phyloP scores from a whole-genome alignment of 2,888 invertebrate species.

The Epicampocera succincta region DNA sequence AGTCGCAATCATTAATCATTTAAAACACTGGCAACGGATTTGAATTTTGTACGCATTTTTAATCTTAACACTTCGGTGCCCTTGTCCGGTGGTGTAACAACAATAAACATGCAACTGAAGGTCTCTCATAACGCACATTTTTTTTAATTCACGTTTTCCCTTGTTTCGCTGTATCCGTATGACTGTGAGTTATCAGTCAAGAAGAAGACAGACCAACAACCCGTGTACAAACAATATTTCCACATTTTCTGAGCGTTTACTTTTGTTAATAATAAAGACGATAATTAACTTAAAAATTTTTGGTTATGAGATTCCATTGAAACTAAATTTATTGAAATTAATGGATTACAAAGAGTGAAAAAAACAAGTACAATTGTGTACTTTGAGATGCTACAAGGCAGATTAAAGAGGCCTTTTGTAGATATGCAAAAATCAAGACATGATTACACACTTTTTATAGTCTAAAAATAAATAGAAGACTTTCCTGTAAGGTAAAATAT shows the following conservation, averaged over 20 bases:
- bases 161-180: constrained; percentile 37
- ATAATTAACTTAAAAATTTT: constrained; percentile 55
- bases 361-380: constrained; percentile 19
- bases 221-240: constrained; percentile 2
- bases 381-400: constrained; percentile 1
- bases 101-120: constrained; percentile 61
- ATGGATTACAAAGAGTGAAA: constrained; percentile 48
- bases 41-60: constrained; percentile 40
- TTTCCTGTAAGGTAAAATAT: background rate
- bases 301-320: constrained; percentile 54
- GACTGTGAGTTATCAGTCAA: constrained; percentile 2
- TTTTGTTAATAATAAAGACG: constrained; percentile 25
- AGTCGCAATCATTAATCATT: constrained; percentile 61
- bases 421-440: background rate
- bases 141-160: constrained; percentile 28
- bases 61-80: constrained; percentile 1
- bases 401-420: constrained; percentile 21
- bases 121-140: constrained; percentile 56
- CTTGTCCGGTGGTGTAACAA: too few relatives aligned
- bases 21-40: constrained; percentile 4
- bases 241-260: background rate
- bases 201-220: background rate
- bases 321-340: constrained; percentile 57
- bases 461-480: background rate
- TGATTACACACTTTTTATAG: background rate